Base-by-base conservation (phyloP, 2,888 invertebrate genomes). In the Dioctria linearis region DNA sequence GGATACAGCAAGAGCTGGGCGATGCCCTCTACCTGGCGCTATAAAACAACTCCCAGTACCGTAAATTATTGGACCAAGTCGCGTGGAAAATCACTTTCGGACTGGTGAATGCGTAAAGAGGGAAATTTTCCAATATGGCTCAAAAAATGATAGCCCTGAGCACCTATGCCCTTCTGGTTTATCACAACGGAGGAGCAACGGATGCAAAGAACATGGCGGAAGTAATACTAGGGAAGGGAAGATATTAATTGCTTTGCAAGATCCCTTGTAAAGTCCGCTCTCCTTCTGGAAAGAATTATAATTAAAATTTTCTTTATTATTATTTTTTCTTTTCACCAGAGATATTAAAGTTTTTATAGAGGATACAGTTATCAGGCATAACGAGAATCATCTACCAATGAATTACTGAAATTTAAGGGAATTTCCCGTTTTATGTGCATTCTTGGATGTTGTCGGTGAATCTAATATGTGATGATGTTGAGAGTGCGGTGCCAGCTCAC, bases 81-180 rank as follows among this genome's bases (percentile, higher is more conserved):
- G 61, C 37, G 61, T 39, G 61, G 61, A 61, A 61, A 61, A 61
- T 61, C 61, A 61, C 61, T 61, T 61, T 61, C 61, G 37, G 61
- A 37, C 61, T 25, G 37, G 61, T 37, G 61, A 61, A 61, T 61
- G 37, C 61, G 37, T 39, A 61, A 61, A 61, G 61, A 61, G 61
- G 61, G 61, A 61, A 25, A 61, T 61, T 61, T 61, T 61, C 61
- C 61, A 61, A 61, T 61, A n/a, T 37, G 5, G 11, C n/a, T 61
- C 37, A 39, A 37, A 61, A 61, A 59, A 11, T 61, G n/a, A 61
- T 61, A 25, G 37, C 37, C 37, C n/a, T 57, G 57, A 25, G 11
- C 57, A 57, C 57, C n/a, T 57, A 57, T 57, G 57, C 57, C 25
- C 57, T 57, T 57, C 11, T n/a, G 11, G 57, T 57, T 11, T 11